Evolutionary conservation across 1,140 invertebrate genomes (phyloP).

Genomic region (Atopsyche davidsoni): DNA sequence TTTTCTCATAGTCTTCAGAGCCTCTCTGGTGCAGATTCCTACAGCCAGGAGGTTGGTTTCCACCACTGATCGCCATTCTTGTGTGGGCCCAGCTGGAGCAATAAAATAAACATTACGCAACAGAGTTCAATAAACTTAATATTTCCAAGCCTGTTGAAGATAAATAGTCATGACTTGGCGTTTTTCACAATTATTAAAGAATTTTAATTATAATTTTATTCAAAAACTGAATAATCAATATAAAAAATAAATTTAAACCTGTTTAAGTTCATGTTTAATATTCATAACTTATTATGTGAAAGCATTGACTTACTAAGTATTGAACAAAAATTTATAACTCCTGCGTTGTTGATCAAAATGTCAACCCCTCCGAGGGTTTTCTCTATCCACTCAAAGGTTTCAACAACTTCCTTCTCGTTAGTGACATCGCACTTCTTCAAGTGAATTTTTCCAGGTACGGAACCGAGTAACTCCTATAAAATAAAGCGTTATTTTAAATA

Average conservation of each 20-base stretch:
- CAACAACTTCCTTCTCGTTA: conserved; percentile 58
- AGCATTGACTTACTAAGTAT: no score
- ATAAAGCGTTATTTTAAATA: background rate
- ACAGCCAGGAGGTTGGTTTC: conserved; percentile 53
- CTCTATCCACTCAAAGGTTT: conserved; percentile 59
- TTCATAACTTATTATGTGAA: no score
- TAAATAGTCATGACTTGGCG: no score
- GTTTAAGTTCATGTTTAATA: no score
- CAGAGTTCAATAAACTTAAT: no score
- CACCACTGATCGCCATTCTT: conserved; percentile 27
- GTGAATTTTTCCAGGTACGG: conserved; percentile 34
- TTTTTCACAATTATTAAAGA: no score
- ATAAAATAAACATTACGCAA: background rate
- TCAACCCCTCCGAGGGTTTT: conserved; percentile 58
- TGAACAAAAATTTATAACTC: no score
- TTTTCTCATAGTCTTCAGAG: conserved; percentile 54
- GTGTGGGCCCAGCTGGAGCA: conserved; percentile 12
- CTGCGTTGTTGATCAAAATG: conserved; percentile 71
- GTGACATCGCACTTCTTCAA: conserved; percentile 53
- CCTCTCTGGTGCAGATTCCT: conserved; percentile 50
- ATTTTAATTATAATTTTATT: no score
- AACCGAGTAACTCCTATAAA: conserved; percentile 27
- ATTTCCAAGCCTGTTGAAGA: no score
- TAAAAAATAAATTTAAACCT: no score
- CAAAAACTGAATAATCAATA: no score